Evolutionary conservation across 2,888 invertebrate species (phyloP), one percentile per base, ranked within the genome.

Genomic region (Melinopterus prodromus): DNA sequence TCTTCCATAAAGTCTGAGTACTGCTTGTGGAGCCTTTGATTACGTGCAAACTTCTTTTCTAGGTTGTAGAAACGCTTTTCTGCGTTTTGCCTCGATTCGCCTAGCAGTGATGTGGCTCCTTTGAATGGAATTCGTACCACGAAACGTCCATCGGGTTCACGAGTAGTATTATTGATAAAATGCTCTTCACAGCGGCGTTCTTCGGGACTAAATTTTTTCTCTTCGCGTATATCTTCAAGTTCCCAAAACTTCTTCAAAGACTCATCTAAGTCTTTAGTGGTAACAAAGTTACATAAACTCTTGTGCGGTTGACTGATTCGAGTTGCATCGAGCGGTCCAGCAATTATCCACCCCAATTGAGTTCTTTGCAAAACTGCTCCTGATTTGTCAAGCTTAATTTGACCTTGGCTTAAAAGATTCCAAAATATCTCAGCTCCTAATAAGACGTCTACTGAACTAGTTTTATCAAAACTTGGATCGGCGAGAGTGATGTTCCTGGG

Each of bases 1-100:
- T 86, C 84, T 6, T 79, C 75, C 79, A 83, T 82, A 53, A 83
- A 83, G 14, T 78, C 79, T 12, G 72, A 9, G 74, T 81, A 81
- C 74, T 81, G 16, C 7, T 38, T 6, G 9, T 72, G 35, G 0
- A 82, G 75, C 6, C 53, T 6, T 1, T 77, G 35, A 36, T 78
- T 77, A 71, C 35, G 71, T 35, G 76, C 26, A 7, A 81, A 74
- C 71, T 72, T 78, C 70, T 35, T 71, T 71, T 81, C 81, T 70
- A 81, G 15, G 14, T 38, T 26, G 9, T 16, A 77, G 37, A 82
- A 79, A 72, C 82, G 26, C 35, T 76, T 69, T 16, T 15, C 15
- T 15, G 80, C 81, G 14, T 37, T 6, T 6, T 77, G n/a, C 16
- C 36, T 38, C 16, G 80, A 80, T 6, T 82, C 77, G 6, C 82